Conservation (phyloP, 2,888 invertebrate genomes). For the Acanthoscelides obtectus region DNA sequence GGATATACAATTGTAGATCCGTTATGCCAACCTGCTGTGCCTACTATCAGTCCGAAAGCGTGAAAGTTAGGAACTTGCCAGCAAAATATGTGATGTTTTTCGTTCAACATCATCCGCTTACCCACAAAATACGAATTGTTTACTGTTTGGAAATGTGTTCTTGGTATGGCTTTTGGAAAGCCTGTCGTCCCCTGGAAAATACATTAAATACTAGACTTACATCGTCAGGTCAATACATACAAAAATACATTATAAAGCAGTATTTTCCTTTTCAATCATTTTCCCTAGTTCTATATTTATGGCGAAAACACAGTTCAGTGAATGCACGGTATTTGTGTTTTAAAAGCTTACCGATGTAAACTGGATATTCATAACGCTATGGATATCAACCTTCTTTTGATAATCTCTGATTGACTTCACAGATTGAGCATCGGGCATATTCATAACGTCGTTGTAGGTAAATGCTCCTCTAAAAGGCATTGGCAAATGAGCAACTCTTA, state of each 20-base stretch:
- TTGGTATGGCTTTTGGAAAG: constrained; percentile 67
- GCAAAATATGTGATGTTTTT: constrained; percentile 53
- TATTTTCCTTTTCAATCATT: no score
- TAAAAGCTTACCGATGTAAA: constrained; percentile 76
- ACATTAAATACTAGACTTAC: no score
- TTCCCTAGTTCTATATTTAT: no score
- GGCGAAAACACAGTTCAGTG: no score
- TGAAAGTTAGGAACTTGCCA: constrained; percentile 78
- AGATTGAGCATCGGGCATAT: constrained; percentile 34
- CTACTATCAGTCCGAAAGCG: constrained; percentile 69
- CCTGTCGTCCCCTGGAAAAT: constrained; percentile 51
- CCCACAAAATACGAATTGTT: constrained; percentile 72
- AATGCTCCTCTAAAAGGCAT: background rate
- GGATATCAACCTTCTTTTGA: constrained; percentile 57
- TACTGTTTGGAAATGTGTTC: constrained; percentile 67
- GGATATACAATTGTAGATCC: constrained; percentile 62
- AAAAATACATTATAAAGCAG: no score
- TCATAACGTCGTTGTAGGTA: constrained; percentile 39
- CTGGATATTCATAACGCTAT: constrained; percentile 69
- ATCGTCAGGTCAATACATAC: no score
- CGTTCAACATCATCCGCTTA: constrained; percentile 46
- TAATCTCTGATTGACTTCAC: constrained; percentile 36
- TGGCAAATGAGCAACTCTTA: no score
- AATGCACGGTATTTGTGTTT: no score
- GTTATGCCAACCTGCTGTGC: constrained; percentile 55